Base-by-base conservation (phyloP, 2,797 vertebrate genomes). In the Phylloscopus collybita region DNA sequence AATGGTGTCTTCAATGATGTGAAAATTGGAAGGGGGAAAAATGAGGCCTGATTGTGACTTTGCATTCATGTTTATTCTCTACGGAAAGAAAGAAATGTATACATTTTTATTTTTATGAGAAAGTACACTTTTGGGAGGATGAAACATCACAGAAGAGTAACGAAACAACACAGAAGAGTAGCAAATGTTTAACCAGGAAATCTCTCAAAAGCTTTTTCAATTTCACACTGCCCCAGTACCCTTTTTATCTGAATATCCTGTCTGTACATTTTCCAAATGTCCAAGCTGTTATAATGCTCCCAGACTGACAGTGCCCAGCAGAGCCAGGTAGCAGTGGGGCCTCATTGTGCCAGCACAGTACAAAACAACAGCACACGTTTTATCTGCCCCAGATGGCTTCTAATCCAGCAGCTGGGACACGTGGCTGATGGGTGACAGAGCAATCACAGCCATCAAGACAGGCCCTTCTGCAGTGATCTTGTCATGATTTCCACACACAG, bases 351-450 rank as follows among this genome's bases (percentile, higher is more conserved):
- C 66, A 73, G 44, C 42, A 56, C n/a, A 65, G 60, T 4, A 40
- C 50, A 50, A 61, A 91, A 65, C 50, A 36, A 69, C 3, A 13
- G 80, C 70, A 54, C 61, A 57, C 0, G 0, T 54, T 89, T 93
- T 60, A 94, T 92, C 90, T 88, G 54, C n/a, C 61, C 76, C 59
- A 75, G 65, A 84, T 72, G 34, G 50, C 81, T 79, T 29, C 65
- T 44, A 71, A 56, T 56, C 75, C 79, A 7, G 70, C 0, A 10
- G 54, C 56, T 1, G 0, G 26, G 71, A 67, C 42, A 38, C 10
- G 25, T 0, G 9, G 51, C 75, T 79, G 53, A 11, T 6, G 22
- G 65, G 42, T 2, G 70, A 76, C 3, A 67, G 71, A 0, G 1
- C 56, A 70, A 10, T n/a, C 56, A 13, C 53, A 50, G 64, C 71